A percentile compares a stretch with the other conserved stretches of the same genome.
These are phyloP conservation scores for Leptodactylus fallax DNA, from an alignment of 2,797 vertebrate genomes.

Conservation along the genomic window DNA sequence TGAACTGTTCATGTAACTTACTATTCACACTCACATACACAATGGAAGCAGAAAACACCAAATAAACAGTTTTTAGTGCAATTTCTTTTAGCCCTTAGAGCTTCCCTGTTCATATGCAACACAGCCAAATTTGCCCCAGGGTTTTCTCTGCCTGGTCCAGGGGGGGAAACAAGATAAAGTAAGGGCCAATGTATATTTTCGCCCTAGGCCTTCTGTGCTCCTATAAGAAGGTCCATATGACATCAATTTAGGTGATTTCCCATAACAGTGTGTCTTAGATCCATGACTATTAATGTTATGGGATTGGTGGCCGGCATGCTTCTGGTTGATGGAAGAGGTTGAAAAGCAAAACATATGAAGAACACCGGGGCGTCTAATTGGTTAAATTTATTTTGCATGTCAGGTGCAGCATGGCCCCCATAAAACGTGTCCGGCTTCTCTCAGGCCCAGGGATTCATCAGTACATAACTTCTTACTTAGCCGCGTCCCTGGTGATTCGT, in stretches of 20 bases:
- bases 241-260: not conserved
- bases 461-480: slow-evolving; percentile 20
- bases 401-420: not conserved
- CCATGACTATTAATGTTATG: not conserved
- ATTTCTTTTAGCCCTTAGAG: too few species aligned
- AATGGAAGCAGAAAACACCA: too few species aligned
- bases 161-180: not conserved
- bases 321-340: too few species aligned
- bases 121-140: too few species aligned
- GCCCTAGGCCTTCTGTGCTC: not conserved
- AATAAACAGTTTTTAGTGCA: too few species aligned
- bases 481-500: not conserved
- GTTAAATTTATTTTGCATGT: slow-evolving; percentile 15
- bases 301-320: not conserved
- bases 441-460: not conserved
- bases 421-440: not conserved
- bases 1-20: too few species aligned
- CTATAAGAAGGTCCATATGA: too few species aligned
- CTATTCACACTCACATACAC: too few species aligned
- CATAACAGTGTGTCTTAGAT: not conserved
- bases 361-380: not conserved
- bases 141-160: not conserved
- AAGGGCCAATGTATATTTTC: not conserved
- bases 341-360: not conserved
- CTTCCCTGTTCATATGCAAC: too few species aligned